Conservation (phyloP, 2,888 invertebrate species). For the Sacculina carcini region DNA sequence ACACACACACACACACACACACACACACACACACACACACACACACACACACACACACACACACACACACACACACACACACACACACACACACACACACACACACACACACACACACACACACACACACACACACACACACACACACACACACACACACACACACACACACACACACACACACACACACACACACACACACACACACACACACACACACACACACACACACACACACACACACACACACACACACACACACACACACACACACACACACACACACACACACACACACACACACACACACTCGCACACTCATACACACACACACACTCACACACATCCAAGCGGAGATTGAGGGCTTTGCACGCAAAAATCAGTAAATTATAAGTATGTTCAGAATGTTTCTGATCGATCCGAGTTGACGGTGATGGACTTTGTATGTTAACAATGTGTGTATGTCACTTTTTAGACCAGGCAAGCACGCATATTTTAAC, state of each 20-base stretch:
- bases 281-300: not conserved
- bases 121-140: conserved; percentile 1
- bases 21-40: not conserved
- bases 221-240: not conserved
- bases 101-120: not conserved
- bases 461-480: no score
- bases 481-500: no score
- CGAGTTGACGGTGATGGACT: no score
- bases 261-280: not conserved
- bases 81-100: not conserved
- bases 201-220: not conserved
- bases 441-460: no score
- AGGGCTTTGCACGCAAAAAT: no score
- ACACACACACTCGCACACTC: no score
- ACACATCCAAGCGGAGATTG: no score
- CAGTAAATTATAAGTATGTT: no score
- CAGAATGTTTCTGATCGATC: no score
- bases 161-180: conserved; percentile 4
- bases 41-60: not conserved
- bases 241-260: not conserved
- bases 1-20: not conserved
- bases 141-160: conserved; percentile 5
- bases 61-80: not conserved
- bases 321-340: no score
- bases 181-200: not conserved